Percentiles rank a stretch among this genome's conserved stretches.
These are phyloP conservation scores for Aleiodes testaceus DNA, from an alignment of 2,888 invertebrate species.

Conservation along the genomic window DNA sequence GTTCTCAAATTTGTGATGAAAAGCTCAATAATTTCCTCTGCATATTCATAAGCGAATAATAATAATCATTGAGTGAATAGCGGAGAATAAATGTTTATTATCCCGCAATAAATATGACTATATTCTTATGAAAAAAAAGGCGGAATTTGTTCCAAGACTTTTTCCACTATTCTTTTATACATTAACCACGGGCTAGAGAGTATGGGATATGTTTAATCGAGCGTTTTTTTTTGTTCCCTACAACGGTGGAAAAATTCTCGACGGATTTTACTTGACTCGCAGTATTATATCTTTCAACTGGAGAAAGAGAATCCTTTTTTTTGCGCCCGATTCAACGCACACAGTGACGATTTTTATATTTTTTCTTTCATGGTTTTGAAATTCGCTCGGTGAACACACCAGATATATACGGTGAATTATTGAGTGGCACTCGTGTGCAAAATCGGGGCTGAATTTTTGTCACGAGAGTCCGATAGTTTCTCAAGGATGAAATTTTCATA, in stretches of 20 bases:
- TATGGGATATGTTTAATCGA: slow-evolving; percentile 32
- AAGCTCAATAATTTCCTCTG: no score
- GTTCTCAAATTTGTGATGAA: no score
- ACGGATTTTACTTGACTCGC: slow-evolving; percentile 17
- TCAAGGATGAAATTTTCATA: slow-evolving; percentile 8
- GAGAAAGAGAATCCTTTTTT: slow-evolving; percentile 2
- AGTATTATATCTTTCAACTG: not conserved
- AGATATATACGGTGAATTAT: slow-evolving; percentile 28
- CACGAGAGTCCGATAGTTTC: not conserved
- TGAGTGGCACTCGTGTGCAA: slow-evolving; percentile 31
- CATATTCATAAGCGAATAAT: no score
- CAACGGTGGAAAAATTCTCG: slow-evolving; percentile 8
- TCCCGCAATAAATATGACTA: not conserved
- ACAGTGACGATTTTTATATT: slow-evolving; percentile 20
- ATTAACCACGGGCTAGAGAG: slow-evolving; percentile 27
- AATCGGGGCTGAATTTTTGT: slow-evolving; percentile 17
- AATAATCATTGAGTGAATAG: no score
- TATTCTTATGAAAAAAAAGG: not conserved
- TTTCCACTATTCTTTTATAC: slow-evolving; percentile 21
- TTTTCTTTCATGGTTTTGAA: not conserved
- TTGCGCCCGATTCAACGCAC: slow-evolving; percentile 7
- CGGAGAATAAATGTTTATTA: not conserved
- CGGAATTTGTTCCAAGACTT: not conserved
- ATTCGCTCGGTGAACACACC: slow-evolving; percentile 24
- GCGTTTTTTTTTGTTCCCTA: not conserved